phyloP scores from a whole-genome alignment of 2,888 invertebrate species.

The Blastobasis adustella region DNA sequence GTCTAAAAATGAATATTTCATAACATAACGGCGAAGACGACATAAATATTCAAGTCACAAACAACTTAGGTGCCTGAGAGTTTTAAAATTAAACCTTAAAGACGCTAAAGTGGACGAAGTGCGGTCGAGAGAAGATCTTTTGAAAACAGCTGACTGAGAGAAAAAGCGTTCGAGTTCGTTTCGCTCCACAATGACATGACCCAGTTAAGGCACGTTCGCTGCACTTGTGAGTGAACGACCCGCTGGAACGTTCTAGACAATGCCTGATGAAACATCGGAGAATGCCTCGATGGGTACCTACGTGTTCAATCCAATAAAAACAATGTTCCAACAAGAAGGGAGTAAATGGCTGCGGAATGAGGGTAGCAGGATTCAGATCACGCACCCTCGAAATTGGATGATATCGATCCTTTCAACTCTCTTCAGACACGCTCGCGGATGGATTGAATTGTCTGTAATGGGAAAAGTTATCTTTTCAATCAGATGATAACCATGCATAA shows the following conservation, averaged over 20 bases:
- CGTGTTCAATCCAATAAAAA: neutral
- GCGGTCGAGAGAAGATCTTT: constrained; percentile 4
- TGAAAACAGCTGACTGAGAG: constrained; percentile 18
- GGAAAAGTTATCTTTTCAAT: neutral
- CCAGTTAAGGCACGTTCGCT: constrained; percentile 15
- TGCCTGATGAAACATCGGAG: neutral
- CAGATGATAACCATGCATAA: too few relatives aligned
- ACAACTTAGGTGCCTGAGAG: too few relatives aligned
- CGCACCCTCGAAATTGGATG: constrained; percentile 1
- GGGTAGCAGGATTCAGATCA: neutral
- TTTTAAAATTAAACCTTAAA: too few relatives aligned
- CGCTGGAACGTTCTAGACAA: constrained; percentile 14
- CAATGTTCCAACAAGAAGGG: neutral
- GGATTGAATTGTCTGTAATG: constrained; percentile 1
- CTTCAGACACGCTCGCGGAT: neutral
- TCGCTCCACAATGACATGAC: constrained; percentile 20
- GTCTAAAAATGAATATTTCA: too few relatives aligned
- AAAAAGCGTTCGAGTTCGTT: constrained; percentile 16
- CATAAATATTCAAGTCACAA: too few relatives aligned
- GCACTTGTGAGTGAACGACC: constrained; percentile 17
- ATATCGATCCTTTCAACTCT: neutral
- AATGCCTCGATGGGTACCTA: neutral
- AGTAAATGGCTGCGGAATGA: neutral
- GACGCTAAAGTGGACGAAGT: constrained; percentile 3
- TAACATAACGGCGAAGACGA: too few relatives aligned